Evolutionary conservation across 92 coral and sea anemone genomes (phyloP), one percentile per base, ranked within the genome.

Genomic region (Pocillopora grandis): DNA sequence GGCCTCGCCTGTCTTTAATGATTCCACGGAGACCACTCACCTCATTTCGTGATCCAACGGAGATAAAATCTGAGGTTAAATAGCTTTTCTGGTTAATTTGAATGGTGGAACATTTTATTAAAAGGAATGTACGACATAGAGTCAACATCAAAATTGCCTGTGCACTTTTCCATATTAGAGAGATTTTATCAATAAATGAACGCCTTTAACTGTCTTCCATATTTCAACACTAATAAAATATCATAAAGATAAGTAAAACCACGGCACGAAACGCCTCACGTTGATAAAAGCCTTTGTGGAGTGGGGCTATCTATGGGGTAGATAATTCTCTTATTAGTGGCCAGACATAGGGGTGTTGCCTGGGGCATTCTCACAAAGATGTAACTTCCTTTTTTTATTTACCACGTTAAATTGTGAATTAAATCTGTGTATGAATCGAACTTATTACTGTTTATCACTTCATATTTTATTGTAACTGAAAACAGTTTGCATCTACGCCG

Each of bases 321-420:
- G 66, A 58, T 42, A 42, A 58, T 59, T 80, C 58, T 58, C 69
- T 71, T 80, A 80, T 80, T 80, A 80, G 69, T 8, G 70, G 85
- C 60, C 76, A 71, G 85, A 80, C 61, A 70, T 71, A 42, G 65
- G 48, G 83, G 69, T 70, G 19, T 71, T 70, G 76, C 85, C 77
- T n/a, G 58, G 64, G 85, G 85, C 85, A 71, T 17, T 35, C 58
- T 6, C 20, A 19, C 77, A 33, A 15, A 21, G 31, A 12, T 17
- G 23, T 64, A 59, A 16, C 18, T 16, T 59, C 18, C 56, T 33
- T 7, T 70, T 49, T 14, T 35, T 33, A 11, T 12, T 49, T 70
- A 12, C 33, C 17, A 35, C 42, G 14, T 37, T 17, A 15, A 27
- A 67, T 67, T 20, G 9, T 17, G 20, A 16, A 70, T 16, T 27